Evolutionary conservation across 2,113 vertebrate species (phyloP).

Genomic region (Sclerurus mexicanus): DNA sequence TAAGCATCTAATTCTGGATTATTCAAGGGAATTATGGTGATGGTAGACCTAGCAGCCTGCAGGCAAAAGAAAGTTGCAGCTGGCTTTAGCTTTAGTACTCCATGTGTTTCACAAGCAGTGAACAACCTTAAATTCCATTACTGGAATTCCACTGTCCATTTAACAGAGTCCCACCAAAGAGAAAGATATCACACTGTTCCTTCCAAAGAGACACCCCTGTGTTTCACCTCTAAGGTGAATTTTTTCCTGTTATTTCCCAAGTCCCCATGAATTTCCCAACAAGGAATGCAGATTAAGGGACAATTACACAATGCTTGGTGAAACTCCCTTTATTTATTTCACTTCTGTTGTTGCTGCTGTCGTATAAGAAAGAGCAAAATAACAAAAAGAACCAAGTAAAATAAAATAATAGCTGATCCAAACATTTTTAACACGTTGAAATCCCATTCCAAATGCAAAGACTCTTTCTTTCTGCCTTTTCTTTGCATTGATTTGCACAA

Average conservation of each 20-base stretch:
- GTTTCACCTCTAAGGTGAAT: not conserved
- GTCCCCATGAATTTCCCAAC: not conserved
- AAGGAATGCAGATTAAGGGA: constrained; percentile 31
- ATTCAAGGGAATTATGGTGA: not conserved
- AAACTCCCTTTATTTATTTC: constrained; percentile 75
- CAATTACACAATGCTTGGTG: constrained; percentile 50
- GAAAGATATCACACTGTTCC: not conserved
- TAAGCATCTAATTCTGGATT: not conserved
- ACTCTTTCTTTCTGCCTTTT: constrained; percentile 8
- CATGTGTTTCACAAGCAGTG: not conserved
- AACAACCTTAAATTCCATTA: not conserved
- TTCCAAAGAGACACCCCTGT: not conserved
- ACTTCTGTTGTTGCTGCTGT: constrained; percentile 62
- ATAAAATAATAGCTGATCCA: constrained; percentile 58
- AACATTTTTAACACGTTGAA: constrained; percentile 43
- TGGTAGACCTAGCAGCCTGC: not conserved
- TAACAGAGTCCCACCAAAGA: not conserved
- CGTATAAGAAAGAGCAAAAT: constrained; percentile 64
- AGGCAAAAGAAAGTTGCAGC: not conserved
- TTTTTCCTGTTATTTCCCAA: not conserved
- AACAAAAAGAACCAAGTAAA: constrained; percentile 65
- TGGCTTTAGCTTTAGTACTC: not conserved
- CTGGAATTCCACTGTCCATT: not conserved
- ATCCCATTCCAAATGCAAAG: constrained; percentile 9
- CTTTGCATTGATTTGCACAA: constrained; percentile 41